Conservation (phyloP, 2,888 invertebrate species). For the Corythucha ciliata region DNA sequence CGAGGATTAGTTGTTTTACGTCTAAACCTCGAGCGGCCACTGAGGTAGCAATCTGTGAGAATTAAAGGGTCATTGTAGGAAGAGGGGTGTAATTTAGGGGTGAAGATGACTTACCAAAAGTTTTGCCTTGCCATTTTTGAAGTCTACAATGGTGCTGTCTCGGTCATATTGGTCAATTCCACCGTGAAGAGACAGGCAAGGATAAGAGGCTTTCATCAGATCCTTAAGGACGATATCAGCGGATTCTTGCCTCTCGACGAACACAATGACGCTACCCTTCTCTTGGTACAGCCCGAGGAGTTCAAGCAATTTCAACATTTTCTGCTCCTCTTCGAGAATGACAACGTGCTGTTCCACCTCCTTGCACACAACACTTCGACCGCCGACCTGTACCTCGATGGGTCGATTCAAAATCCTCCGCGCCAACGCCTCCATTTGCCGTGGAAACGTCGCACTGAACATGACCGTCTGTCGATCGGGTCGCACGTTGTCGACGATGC, state of each 20-base stretch:
- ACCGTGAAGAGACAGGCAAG: conserved; percentile 94
- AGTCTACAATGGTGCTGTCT: conserved; percentile 94
- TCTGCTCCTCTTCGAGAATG: conserved; percentile 89
- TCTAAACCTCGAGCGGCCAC: conserved; percentile 98
- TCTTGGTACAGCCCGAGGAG: conserved; percentile 91
- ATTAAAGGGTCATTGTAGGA: conserved; percentile 5
- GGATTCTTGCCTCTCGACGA: conserved; percentile 97
- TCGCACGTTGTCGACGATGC: conserved; percentile 92
- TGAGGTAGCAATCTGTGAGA: conserved; percentile 72
- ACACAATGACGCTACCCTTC: conserved; percentile 87
- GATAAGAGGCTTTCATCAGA: conserved; percentile 91
- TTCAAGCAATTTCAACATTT: conserved; percentile 93
- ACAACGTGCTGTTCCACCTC: conserved; percentile 95
- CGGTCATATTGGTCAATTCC: conserved; percentile 99
- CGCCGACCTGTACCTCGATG: conserved; percentile 94
- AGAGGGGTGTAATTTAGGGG: not conserved
- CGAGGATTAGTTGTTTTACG: conserved; percentile 92
- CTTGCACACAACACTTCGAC: conserved; percentile 91
- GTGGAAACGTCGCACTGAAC: conserved; percentile 98
- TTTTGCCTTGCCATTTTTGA: conserved; percentile 88
- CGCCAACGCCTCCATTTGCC: conserved; percentile 98
- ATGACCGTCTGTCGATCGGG: conserved; percentile 97
- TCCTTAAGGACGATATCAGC: conserved; percentile 89
- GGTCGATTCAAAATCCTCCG: conserved; percentile 87
- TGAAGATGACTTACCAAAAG: conserved; percentile 52